Conservation (phyloP, 2,113 vertebrate genomes). For the Prionailurus viverrinus region DNA sequence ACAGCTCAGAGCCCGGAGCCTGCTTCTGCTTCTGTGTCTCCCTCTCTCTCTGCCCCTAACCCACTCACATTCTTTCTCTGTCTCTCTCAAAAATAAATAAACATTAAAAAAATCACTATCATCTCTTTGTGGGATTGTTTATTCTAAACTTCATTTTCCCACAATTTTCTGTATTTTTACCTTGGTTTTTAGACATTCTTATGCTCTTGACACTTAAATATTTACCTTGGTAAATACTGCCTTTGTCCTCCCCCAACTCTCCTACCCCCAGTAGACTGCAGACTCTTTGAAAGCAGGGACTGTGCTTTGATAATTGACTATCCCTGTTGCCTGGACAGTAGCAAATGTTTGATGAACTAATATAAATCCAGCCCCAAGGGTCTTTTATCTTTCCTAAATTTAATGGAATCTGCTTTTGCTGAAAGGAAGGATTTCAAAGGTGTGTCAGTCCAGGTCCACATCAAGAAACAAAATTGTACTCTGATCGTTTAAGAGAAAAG, state of each 20-base stretch:
- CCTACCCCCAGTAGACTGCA: not conserved
- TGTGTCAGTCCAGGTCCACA: not conserved
- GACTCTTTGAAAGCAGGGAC: not conserved
- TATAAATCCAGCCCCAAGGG: not conserved
- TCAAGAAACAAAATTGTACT: not conserved
- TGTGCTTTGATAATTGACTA: not conserved
- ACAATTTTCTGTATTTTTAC: not conserved
- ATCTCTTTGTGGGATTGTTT: not conserved
- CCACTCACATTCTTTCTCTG: too few relatives aligned
- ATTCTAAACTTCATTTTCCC: slow-evolving; percentile 2
- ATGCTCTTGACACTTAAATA: not conserved
- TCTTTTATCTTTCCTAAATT: not conserved
- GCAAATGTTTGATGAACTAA: slow-evolving; percentile 34
- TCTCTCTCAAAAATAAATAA: too few relatives aligned
- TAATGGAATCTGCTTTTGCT: not conserved
- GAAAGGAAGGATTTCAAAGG: slow-evolving; percentile 1
- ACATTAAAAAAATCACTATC: not conserved
- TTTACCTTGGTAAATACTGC: not conserved
- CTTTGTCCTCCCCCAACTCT: not conserved
- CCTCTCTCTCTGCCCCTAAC: too few relatives aligned
- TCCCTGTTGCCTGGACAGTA: not conserved
- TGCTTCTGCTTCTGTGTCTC: too few relatives aligned
- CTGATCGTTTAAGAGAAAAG: not conserved
- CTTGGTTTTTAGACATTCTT: not conserved
- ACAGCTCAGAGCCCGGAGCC: too few relatives aligned